Percentiles rank a stretch among this genome's conserved stretches.
These are phyloP conservation scores for Eretmocerus hayati DNA, from an alignment of 2,888 invertebrate species.

Conservation along the genomic window DNA sequence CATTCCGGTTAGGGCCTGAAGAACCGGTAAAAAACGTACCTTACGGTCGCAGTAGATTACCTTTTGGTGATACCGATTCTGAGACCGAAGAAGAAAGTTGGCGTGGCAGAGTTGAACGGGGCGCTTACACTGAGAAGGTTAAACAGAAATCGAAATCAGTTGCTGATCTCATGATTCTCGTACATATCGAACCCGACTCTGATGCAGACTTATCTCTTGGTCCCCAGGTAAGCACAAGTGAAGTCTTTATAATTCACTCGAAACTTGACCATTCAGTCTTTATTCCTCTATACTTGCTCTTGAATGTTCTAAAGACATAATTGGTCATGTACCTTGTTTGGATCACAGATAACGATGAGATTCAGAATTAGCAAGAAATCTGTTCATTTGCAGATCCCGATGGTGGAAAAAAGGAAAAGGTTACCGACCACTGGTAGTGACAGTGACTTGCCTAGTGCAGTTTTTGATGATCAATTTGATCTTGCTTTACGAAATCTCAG, in stretches of 20 bases:
- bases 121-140: slow-evolving; percentile 57
- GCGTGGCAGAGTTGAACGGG: slow-evolving; percentile 55
- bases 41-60: slow-evolving; percentile 13
- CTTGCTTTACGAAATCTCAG: slow-evolving; percentile 51
- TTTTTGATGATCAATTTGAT: slow-evolving; percentile 52
- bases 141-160: slow-evolving; percentile 61
- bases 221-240: slow-evolving; percentile 29
- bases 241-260: background rate
- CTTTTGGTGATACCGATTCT: slow-evolving; percentile 49
- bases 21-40: slow-evolving; percentile 37
- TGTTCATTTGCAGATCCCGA: slow-evolving; percentile 11
- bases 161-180: slow-evolving; percentile 61
- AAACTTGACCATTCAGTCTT: background rate
- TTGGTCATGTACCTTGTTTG: too few species aligned
- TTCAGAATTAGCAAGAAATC: background rate
- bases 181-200: slow-evolving; percentile 60
- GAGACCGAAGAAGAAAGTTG: slow-evolving; percentile 61
- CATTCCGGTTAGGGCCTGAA: slow-evolving; percentile 40
- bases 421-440: slow-evolving; percentile 51
- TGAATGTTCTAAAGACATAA: too few species aligned
- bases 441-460: slow-evolving; percentile 50
- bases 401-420: slow-evolving; percentile 37
- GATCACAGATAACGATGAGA: background rate
- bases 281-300: background rate
- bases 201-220: slow-evolving; percentile 52